Percentiles rank a stretch among this genome's conserved stretches.
Conservation (phyloP, 2,797 vertebrate species). For the Carapus acus region DNA sequence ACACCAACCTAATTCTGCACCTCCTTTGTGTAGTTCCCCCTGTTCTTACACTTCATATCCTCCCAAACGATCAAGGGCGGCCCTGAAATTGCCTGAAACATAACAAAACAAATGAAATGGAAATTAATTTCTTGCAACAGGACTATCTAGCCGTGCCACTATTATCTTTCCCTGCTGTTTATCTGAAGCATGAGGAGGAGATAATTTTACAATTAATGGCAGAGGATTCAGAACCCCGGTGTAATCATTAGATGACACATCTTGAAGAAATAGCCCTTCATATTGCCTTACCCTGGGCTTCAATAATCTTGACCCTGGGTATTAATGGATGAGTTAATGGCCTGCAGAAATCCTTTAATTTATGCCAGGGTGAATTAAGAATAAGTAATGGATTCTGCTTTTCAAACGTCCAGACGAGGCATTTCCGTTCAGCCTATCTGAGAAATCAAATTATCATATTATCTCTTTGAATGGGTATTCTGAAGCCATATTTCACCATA, state of each 20-base stretch:
- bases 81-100: conserved; percentile 71
- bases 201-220: conserved; percentile 77
- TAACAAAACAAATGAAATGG: conserved; percentile 74
- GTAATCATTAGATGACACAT: conserved; percentile 71
- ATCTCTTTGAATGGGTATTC: conserved; percentile 76
- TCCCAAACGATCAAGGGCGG: conserved; percentile 65
- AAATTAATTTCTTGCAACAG: conserved; percentile 73
- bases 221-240: conserved; percentile 64
- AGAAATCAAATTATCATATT: conserved; percentile 80
- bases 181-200: conserved; percentile 66
- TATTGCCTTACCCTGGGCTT: conserved; percentile 76
- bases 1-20: conserved; percentile 73
- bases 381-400: conserved; percentile 80
- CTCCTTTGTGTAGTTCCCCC: conserved; percentile 57
- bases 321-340: conserved; percentile 82
- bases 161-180: conserved; percentile 72
- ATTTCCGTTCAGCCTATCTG: conserved; percentile 77
- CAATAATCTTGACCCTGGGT: conserved; percentile 77
- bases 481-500: conserved; percentile 73
- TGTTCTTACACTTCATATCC: conserved; percentile 67
- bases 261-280: conserved; percentile 74
- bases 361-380: conserved; percentile 79
- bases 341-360: conserved; percentile 80
- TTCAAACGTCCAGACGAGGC: conserved; percentile 75
- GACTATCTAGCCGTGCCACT: conserved; percentile 68